phyloP scores from a whole-genome alignment of 2,797 vertebrate species.

The Luscinia luscinia region DNA sequence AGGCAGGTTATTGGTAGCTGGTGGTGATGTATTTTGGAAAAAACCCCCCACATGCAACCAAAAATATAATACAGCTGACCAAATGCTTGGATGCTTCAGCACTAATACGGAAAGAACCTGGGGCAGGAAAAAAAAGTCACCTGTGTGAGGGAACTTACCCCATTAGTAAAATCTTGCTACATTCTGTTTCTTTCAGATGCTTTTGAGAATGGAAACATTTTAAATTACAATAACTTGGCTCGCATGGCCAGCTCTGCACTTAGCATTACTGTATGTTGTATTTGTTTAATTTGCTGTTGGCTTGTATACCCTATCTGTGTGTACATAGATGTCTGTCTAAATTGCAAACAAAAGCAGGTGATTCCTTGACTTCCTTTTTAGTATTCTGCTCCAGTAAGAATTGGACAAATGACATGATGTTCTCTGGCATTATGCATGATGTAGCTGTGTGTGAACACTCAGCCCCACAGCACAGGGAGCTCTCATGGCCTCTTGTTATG shows the following conservation, averaged over 20 bases:
- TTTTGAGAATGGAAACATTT: background rate
- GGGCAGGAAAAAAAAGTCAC: background rate
- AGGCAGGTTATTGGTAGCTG: background rate
- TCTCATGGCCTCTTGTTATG: background rate
- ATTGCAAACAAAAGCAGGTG: background rate
- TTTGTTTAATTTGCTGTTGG: background rate
- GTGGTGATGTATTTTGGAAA: background rate
- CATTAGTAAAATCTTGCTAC: background rate
- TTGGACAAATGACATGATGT: background rate
- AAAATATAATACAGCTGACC: background rate
- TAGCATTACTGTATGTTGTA: background rate
- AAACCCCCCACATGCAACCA: background rate
- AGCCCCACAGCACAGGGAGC: background rate
- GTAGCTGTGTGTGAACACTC: background rate
- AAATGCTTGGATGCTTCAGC: background rate
- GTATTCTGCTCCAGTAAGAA: background rate
- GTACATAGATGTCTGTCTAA: background rate
- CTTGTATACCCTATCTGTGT: background rate
- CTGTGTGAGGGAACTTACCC: background rate
- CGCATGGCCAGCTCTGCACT: background rate
- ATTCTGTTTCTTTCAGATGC: background rate
- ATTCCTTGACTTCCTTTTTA: background rate
- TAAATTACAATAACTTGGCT: background rate
- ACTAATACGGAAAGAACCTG: background rate
- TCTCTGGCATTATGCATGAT: background rate